phyloP scores from a whole-genome alignment of 1,140 invertebrate genomes.

The Danaus melanippus region DNA sequence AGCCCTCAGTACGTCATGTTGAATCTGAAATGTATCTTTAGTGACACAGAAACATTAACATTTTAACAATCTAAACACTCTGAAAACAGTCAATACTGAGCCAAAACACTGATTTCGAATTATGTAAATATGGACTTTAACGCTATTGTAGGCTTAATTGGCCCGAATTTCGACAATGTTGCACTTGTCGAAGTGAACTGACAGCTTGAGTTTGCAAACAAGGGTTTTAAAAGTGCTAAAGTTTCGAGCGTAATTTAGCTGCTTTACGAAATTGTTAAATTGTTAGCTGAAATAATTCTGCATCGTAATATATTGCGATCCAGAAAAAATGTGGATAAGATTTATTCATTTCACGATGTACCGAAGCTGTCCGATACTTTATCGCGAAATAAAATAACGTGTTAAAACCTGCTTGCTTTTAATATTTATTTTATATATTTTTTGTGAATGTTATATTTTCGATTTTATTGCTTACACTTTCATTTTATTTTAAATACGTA shows the following conservation, averaged over 20 bases:
- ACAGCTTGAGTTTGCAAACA: conserved; percentile 24
- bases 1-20: no score
- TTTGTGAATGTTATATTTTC: no score
- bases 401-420: no score
- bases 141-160: conserved; percentile 21
- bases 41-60: conserved; percentile 2
- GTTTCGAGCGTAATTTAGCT: conserved; percentile 24
- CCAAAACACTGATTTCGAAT: conserved; percentile 7
- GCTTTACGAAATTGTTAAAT: conserved; percentile 23
- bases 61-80: conserved; percentile 2
- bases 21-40: no score
- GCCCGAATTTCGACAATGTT: conserved; percentile 20
- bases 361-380: no score
- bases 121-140: conserved; percentile 12
- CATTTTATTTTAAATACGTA: no score
- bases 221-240: conserved; percentile 21
- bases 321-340: conserved; percentile 23
- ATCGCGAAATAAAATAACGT: no score
- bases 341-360: conserved; percentile 20
- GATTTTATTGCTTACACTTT: no score
- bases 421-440: no score
- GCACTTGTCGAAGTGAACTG: conserved; percentile 22
- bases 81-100: conserved; percentile 14
- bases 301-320: conserved; percentile 20
- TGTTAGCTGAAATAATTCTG: conserved; percentile 23